Base-by-base conservation (phyloP, 2,797 vertebrate species). In the Hirundo rustica region DNA sequence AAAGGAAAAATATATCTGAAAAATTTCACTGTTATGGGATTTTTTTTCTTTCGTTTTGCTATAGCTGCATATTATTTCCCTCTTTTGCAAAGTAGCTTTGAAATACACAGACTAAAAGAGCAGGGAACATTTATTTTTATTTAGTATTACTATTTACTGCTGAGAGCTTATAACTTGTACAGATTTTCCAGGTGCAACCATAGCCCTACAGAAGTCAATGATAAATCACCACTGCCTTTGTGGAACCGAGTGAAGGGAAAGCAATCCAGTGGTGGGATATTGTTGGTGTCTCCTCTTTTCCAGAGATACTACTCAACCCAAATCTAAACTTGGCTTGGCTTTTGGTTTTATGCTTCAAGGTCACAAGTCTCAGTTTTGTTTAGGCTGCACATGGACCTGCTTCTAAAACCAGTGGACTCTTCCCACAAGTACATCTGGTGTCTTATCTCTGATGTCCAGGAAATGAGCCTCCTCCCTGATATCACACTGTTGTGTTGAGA, bases 241-340 rank as follows among this genome's bases (percentile, higher is more conserved):
- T 55, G 62, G 45, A n/a, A 47, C 40, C 38, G n/a, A 73, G 12
- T 7, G 32, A 38, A 64, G 14, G 19, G 30, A 62, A 87, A 84
- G 11, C 5, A 72, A 42, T 23, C 17, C 3, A 0, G 1, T 22
- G n/a, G 30, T 2, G 12, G 29, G 25, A 47, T 17, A 13, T 13
- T 60, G 26, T 30, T 61, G 54, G 38, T 62, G 36, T 29, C 11
- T 58, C 38, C 53, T 76, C 72, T 65, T 85, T 75, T 54, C 30
- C 53, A 66, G 42, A 70, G 36, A 38, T 11, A 25, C 17, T 29
- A 25, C 66, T 75, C 42, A 71, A n/a, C 34, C 29, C 16, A 7
- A 88, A 65, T 25, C 38, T 72, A 72, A 83, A 55, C 57, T 74
- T 74, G n/a, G 6, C 58, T 29, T 78, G 34, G 26, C n/a, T 81